Base-by-base conservation (phyloP, 1,140 invertebrate species). In the Dinothrombium tinctorium region DNA sequence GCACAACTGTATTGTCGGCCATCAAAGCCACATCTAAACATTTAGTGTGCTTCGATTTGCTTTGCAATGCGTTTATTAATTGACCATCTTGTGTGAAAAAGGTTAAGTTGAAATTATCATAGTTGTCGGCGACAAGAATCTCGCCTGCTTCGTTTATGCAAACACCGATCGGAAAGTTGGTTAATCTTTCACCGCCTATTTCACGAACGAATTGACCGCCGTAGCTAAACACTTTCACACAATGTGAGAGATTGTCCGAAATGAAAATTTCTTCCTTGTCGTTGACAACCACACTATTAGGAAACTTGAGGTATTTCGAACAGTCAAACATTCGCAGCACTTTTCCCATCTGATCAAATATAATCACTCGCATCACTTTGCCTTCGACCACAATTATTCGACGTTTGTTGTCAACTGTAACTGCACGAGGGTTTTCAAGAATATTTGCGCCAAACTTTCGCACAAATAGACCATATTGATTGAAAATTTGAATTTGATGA, bases 91-190 rank as follows among this genome's bases (percentile, higher is more conserved):
- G 80, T 8, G 82, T 83, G 64, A 87, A 87, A 54, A 96, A 87
- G 37, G 92, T 98, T 57, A 98, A 60, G 58, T 98, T 98, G 66
- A 98, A 98, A 62, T 96, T 98, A 66, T 99, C 98, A 63, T 99
- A 90, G 64, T 99, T 99, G 64, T 99, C 92, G 23, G 90, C 90
- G 49, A 98, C 92, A 28, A 95, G 68, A 39, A 96, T 90, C 56
- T 98, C 87, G 29, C 89, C 90, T 21, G n/a, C n/a, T n/a, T n/a
- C n/a, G n/a, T n/a, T n/a, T n/a, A n/a, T n/a, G n/a, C n/a, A n/a
- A n/a, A n/a, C 92, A 37, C 87, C 87, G 59, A 90, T 92, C 8
- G 86, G 87, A 59, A 83, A 94, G 58, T 86, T 89, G 48, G 84
- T 92, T 47, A 90, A 72, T 55, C 75, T 83, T 59, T 90, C 82